These are phyloP conservation scores for Iguana delicatissima DNA, from an alignment of 2,797 vertebrate genomes.

Conservation along the genomic window DNA sequence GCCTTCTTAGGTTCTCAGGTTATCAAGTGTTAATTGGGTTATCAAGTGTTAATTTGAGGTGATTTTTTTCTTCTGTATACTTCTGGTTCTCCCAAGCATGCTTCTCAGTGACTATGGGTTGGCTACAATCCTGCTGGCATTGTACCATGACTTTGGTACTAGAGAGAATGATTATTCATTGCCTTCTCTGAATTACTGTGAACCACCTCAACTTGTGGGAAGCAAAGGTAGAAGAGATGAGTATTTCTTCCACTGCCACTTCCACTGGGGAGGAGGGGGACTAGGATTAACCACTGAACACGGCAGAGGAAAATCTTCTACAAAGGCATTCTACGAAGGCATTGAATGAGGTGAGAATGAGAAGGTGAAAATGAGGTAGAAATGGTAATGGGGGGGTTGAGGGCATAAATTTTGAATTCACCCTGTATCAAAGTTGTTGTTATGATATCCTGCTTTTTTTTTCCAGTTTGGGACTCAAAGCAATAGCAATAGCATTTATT, in stretches of 20 bases:
- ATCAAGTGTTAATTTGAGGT: too few species aligned
- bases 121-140: neutral
- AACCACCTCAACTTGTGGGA: neutral
- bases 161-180: neutral
- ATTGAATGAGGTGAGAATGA: neutral
- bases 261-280: too few species aligned
- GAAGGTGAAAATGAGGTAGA: neutral
- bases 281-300: neutral
- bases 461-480: too few species aligned
- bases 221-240: neutral
- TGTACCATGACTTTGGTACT: neutral
- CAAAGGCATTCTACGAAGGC: neutral
- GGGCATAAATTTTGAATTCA: neutral
- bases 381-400: neutral
- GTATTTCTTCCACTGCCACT: neutral
- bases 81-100: neutral
- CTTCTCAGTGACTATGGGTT: neutral
- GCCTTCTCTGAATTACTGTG: neutral
- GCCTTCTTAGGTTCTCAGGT: neutral
- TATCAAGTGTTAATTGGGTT: too few species aligned
- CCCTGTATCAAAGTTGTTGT: neutral
- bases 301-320: neutral
- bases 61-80: neutral
- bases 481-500: too few species aligned
- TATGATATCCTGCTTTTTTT: too few species aligned